Evolutionary conservation across 1,140 invertebrate genomes (phyloP), one percentile per base, ranked within the genome.

Genomic region (Drosophila kohkoa): DNA sequence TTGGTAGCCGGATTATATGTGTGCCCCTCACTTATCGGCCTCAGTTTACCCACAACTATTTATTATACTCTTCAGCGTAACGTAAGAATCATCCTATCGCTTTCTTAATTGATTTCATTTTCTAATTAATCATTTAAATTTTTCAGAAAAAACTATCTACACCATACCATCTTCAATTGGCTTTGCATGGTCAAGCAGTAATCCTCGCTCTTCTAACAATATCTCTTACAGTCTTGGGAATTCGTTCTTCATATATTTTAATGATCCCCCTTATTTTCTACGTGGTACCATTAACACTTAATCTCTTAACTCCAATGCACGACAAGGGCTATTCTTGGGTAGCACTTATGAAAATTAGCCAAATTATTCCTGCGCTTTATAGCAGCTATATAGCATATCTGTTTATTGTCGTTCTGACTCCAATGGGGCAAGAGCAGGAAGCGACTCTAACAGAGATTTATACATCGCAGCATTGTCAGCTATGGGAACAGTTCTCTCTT

Each of bases 351-450:
- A 93, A 94, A 62, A 82, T 85, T 5, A 32, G 85, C 20, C 91
- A 92, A 69, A 64, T 92, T 41, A 30, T 90, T 51, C 90, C 91
- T 30, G 92, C 93, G 57, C 88, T 95, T 16, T 94, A 94, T 46
- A 90, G 96, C 52, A 95, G 95, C 6, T 95, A 90, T 41, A 25
- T 96, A 20, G 93, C 95, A 3, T 94, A 96, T 79, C 93, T 93
- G 35, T 94, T 95, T 59, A 96, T 96, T 78, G 93, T 95, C 38
- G 86, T 94, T 16, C 94, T 96, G 66, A 93, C 95, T 6, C 95
- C 96, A 6, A 94, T 96, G 65, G 94, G 94, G 96, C 95, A 7
- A 87, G 96, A 6, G 92, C 94, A 5, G 96, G 95, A 8, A 93
- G 93, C 10, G 76, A 93, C 8, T 91, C 93, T n/a, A 94, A 94